These are phyloP conservation scores for Polypterus senegalus DNA, from an alignment of 2,113 vertebrate genomes.

Conservation along the genomic window DNA sequence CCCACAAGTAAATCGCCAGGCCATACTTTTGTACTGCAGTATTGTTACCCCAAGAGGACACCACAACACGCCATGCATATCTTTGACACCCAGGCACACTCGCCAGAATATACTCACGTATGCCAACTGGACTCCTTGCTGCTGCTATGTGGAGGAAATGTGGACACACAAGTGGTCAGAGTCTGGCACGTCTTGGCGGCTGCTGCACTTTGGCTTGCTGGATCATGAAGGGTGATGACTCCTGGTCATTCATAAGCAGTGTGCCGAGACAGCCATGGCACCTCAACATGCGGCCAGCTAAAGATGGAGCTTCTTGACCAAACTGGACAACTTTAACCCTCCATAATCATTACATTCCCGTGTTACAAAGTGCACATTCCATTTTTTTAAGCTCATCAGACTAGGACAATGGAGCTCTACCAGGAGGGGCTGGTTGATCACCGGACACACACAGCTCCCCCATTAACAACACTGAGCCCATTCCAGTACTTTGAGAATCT, in stretches of 20 bases:
- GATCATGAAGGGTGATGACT: constrained; percentile 31
- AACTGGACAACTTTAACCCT: too few relatives aligned
- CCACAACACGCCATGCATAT: too few relatives aligned
- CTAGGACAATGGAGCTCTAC: neutral
- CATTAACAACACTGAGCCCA: neutral
- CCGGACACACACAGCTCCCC: neutral
- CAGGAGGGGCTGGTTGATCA: neutral
- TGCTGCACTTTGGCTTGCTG: neutral
- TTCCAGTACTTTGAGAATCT: neutral
- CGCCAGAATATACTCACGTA: constrained; percentile 76
- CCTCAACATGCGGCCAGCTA: too few relatives aligned
- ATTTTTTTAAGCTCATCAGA: neutral
- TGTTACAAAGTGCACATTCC: neutral
- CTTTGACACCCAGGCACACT: constrained; percentile 49
- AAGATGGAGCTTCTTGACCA: too few relatives aligned
- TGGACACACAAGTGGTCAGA: constrained; percentile 45
- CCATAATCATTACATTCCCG: too few relatives aligned
- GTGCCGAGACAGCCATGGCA: neutral
- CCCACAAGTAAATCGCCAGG: too few relatives aligned
- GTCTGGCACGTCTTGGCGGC: neutral
- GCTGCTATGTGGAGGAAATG: constrained; percentile 45
- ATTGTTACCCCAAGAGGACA: neutral
- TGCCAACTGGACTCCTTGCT: constrained; percentile 69
- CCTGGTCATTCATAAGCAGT: neutral
- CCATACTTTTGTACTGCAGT: neutral